Percentiles rank a stretch among this genome's conserved stretches.
Evolutionary conservation across 1,140 invertebrate genomes (phyloP).

Genomic region (Tribolium madens): DNA sequence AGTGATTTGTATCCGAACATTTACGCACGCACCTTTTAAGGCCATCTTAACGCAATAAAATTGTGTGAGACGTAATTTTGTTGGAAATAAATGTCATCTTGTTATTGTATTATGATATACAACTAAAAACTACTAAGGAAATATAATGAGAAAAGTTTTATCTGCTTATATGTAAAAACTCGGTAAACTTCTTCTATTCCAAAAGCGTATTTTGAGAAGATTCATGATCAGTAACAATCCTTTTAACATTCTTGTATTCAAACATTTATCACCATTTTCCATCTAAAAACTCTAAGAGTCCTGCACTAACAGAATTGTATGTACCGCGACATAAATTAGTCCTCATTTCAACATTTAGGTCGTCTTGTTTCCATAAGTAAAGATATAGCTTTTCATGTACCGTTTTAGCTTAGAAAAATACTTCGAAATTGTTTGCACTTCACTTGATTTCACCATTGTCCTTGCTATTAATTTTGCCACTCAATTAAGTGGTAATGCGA

Average conservation of each 20-base stretch:
- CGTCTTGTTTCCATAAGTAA: too few relatives aligned
- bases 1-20: slow-evolving; percentile 24
- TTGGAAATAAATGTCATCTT: slow-evolving; percentile 11
- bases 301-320: too few relatives aligned
- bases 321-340: too few relatives aligned
- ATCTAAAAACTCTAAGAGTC: neutral
- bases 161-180: neutral
- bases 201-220: neutral
- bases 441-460: neutral
- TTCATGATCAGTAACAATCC: neutral
- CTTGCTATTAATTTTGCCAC: neutral
- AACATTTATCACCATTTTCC: neutral
- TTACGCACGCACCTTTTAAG: slow-evolving; percentile 19
- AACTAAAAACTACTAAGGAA: neutral
- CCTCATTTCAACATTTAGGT: too few relatives aligned
- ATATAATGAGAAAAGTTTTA: slow-evolving; percentile 22
- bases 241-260: neutral
- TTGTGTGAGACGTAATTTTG: slow-evolving; percentile 17
- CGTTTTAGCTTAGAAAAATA: neutral
- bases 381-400: neutral
- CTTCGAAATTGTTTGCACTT: neutral
- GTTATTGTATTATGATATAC: slow-evolving; percentile 25
- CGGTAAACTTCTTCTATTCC: neutral
- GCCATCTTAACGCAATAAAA: slow-evolving; percentile 16
- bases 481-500: neutral